Percentiles rank a stretch among this genome's conserved stretches.
phyloP scores from a whole-genome alignment of 2,113 vertebrate species.

The Caretta caretta region DNA sequence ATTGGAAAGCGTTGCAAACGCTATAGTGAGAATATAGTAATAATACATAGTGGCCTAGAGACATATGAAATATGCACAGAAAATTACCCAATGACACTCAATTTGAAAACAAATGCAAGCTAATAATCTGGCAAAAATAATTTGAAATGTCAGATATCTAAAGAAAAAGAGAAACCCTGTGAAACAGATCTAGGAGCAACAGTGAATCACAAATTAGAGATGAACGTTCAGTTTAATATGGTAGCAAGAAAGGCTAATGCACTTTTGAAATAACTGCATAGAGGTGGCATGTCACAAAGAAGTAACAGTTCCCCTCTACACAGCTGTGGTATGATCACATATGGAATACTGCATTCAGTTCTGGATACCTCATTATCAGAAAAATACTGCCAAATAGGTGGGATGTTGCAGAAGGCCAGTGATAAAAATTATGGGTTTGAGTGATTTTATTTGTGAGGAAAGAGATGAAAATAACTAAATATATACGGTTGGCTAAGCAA shows the following conservation, averaged over 20 bases:
- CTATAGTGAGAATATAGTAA: neutral
- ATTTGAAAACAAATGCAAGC: conserved; percentile 47
- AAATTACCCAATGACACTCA: conserved; percentile 11
- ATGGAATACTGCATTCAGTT: neutral
- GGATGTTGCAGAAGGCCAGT: neutral
- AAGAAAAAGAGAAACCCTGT: conserved; percentile 18
- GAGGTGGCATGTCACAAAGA: neutral
- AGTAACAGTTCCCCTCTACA: neutral
- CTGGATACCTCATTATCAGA: neutral
- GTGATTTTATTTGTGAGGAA: neutral
- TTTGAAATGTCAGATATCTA: neutral
- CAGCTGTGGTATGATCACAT: neutral
- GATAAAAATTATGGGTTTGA: neutral
- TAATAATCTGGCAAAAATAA: conserved; percentile 31
- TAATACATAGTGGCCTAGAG: neutral
- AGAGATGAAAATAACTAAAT: neutral
- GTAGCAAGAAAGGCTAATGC: neutral
- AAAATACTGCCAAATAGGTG: neutral
- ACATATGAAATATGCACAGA: conserved; percentile 52
- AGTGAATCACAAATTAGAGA: conserved; percentile 19
- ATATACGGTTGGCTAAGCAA: neutral
- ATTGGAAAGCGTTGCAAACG: neutral
- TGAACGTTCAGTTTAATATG: neutral
- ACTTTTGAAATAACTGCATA: neutral
- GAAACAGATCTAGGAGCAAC: neutral